Evolutionary conservation across 2,888 invertebrate species (phyloP), one percentile per base, ranked within the genome.

Genomic region (Oxycera nigricornis): DNA sequence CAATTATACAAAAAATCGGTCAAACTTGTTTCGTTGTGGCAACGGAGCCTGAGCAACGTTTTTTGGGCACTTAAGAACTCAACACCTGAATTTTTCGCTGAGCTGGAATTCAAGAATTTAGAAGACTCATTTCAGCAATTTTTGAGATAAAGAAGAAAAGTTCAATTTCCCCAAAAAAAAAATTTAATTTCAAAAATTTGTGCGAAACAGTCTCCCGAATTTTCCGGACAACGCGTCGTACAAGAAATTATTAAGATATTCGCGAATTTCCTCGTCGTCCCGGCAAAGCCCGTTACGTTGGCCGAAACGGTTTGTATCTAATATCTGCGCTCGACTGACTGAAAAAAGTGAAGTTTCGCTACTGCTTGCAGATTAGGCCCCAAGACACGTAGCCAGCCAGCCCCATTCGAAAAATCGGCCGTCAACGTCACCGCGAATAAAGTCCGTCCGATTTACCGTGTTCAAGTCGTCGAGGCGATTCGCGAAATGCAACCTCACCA

Each of bases 271-370:
- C 62, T 30, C 59, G 59, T 28, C 59, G 26, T 59, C 59, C 30
- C 59, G 26, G 28, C 30, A 28, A 0, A 30, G 59, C 22, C 30
- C 4, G 26, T 28, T 14, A 2, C 59, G 59, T 30, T 14, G 11
- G 11, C 26, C 59, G 35, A 39, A 39, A 20, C 62, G 62, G 35
- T 20, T 62, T 39, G 62, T 35, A 22, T 62, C 62, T 35, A 31
- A 62, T 20, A 65, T 65, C 39, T 6, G 3, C 65, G 65, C 9
- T 24, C 35, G 65, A 65, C 65, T 65, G 59, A 59, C 26, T 59
- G 59, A 11, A 26, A 7, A 55, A 20, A 24, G 14, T 14, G 30
- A 59, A 28, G 11, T 24, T 55, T 30, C 28, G 30, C 30, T 11
- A 55, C 17, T 24, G 24, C 24, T 65, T 26, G 41, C 41, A 39